Base-by-base conservation (phyloP, 2,113 vertebrate species). In the Pyxicephalus adspersus region DNA sequence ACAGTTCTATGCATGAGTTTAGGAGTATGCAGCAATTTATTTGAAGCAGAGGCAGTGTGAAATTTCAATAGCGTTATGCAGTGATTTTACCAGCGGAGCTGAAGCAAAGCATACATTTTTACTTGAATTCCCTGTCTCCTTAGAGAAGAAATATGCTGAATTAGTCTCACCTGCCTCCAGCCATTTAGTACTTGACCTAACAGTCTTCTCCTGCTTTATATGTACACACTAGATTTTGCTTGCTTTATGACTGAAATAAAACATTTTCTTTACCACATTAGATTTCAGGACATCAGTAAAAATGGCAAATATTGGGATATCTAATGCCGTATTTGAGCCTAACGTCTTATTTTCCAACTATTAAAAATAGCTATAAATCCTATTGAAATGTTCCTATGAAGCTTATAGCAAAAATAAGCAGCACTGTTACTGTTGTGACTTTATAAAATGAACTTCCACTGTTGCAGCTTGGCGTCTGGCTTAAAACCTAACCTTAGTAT, bases 1-100 rank as follows among this genome's bases (percentile, higher is more conserved):
- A 57, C 79, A 73, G 79, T 54, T 52, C 28, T 38, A 73, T 81
- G 58, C 79, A 73, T 66, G 50, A 82, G 80, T 82, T 75, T 65
- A 75, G 80, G 65, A 82, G 70, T 65, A 75, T 57, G 70, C 70
- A 66, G 70, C 63, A 82, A 82, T 82, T 82, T 82, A 82, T 75
- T 75, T 82, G 70, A 82, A 73, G 80, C 70, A 74, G 61, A 82
- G 70, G 70, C 63, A 75, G 80, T 82, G 80, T 82, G 80, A 82
- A 82, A 82, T 82, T 74, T 73, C 80, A 82, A 82, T 82, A 81
- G 58, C 72, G 80, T 66, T 82, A 81, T 81, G 79, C 80, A 75
- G 70, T 75, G 61, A 51, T 82, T 82, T 82, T 75, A 82, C 60
- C 71, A 82, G 80, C 71, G 26, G 80, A 74, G 58, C 61, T 81